phyloP scores from a whole-genome alignment of 1,140 invertebrate species.

The Trichonephila inaurata region DNA sequence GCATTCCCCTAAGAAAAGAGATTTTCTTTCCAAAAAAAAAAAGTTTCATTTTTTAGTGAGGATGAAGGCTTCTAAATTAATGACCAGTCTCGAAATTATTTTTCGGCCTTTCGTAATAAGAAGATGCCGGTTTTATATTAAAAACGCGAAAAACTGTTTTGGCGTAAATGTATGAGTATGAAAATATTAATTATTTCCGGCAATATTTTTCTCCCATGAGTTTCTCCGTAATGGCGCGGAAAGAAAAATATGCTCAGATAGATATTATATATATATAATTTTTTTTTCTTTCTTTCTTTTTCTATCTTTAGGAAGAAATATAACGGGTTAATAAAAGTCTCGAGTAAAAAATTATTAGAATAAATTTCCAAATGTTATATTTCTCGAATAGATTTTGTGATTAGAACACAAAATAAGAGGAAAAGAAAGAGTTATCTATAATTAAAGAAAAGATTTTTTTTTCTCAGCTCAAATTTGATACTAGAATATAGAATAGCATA shows the following conservation, averaged over 20 bases:
- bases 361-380: too few species aligned
- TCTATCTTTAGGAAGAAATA: background rate
- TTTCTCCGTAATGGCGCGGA: background rate
- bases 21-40: background rate
- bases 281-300: background rate
- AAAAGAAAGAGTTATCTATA: too few species aligned
- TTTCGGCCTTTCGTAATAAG: background rate
- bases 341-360: too few species aligned
- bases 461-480: too few species aligned
- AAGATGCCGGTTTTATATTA: background rate
- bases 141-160: conserved; percentile 1
- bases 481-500: too few species aligned
- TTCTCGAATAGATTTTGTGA: too few species aligned
- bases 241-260: background rate
- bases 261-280: background rate
- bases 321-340: background rate
- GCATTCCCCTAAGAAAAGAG: background rate
- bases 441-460: too few species aligned
- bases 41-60: background rate
- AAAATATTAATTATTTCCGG: background rate
- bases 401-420: too few species aligned
- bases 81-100: background rate
- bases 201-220: background rate
- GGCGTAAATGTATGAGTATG: background rate
- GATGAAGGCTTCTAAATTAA: conserved; percentile 4